phyloP scores from a whole-genome alignment of 2,113 vertebrate genomes.

The Lepisosteus osseus region DNA sequence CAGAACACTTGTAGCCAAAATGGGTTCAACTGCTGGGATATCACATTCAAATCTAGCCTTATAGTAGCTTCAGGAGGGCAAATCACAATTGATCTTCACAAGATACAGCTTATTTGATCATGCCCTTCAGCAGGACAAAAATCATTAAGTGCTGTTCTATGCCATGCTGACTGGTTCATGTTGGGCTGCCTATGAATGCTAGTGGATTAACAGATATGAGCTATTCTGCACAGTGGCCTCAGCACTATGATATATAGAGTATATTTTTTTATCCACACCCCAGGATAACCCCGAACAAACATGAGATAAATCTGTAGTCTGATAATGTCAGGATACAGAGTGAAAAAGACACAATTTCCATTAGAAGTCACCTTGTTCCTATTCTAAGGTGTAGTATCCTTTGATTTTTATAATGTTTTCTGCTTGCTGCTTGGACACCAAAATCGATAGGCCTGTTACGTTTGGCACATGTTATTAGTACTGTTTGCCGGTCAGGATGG shows the following conservation, averaged over 20 bases:
- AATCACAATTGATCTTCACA: neutral
- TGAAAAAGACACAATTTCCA: too few relatives aligned
- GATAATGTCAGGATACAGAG: too few relatives aligned
- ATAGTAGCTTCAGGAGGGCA: neutral
- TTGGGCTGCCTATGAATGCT: neutral
- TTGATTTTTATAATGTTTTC: neutral
- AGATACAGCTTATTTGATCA: neutral
- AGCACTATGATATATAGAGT: conserved; percentile 28
- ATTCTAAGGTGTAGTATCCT: too few relatives aligned
- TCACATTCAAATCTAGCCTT: neutral
- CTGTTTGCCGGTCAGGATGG: neutral
- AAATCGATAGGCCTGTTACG: neutral
- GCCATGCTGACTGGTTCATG: neutral
- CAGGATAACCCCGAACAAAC: conserved; percentile 19
- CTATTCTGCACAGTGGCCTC: conserved; percentile 25
- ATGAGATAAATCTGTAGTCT: neutral
- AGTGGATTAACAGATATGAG: conserved; percentile 8
- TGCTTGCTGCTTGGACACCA: neutral
- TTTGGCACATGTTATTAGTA: conserved; percentile 9
- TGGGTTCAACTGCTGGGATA: neutral
- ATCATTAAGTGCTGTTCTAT: neutral
- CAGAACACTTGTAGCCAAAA: neutral
- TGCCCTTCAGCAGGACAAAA: too few relatives aligned
- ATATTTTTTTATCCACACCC: conserved; percentile 25
- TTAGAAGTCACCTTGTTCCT: too few relatives aligned